These are phyloP conservation scores for human (Homo sapiens) DNA, from an alignment of 2,113 vertebrate species.

Conservation along the genomic window GRCh38 chr4:177795501-177796000, in stretches of 20 bases:
- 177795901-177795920: no score
- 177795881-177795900: background rate
- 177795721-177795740: rapidly evolving
- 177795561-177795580: background rate
- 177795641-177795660: background rate
- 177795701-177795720: background rate
- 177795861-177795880: background rate
- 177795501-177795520: background rate
- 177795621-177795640: background rate
- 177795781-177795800: background rate
- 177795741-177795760: background rate
- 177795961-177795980: no score
- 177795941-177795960: no score
- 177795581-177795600: background rate
- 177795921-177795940: no score
- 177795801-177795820: background rate
- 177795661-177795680: background rate
- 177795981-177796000: no score
- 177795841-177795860: background rate
- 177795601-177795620: background rate
- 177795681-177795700: background rate
- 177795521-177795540: background rate
- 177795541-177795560: background rate
- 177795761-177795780: background rate
- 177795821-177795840: background rate